phyloP scores from a whole-genome alignment of 2,113 vertebrate species.

The Telmatochromis brachygnathus region DNA sequence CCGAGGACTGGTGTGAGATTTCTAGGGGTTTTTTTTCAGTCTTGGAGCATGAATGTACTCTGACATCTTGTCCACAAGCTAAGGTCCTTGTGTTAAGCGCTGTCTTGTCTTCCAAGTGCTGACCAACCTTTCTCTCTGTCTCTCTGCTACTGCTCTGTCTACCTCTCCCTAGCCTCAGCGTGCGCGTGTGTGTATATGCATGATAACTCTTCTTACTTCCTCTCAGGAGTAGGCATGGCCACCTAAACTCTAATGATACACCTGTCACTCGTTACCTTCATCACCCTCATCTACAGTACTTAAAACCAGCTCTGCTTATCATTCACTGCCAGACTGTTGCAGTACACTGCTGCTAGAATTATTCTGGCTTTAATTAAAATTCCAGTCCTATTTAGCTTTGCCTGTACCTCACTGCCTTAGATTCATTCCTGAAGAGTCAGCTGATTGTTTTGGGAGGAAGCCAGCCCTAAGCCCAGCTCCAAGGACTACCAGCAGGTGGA shows the following conservation, averaged over 20 bases:
- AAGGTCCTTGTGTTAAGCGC: background rate
- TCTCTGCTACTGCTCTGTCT: background rate
- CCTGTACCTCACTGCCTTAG: background rate
- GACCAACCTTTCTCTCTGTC: background rate
- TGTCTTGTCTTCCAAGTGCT: rapidly evolving
- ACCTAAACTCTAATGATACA: background rate
- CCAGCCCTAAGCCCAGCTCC: background rate
- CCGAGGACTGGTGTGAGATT: background rate
- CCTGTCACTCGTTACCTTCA: background rate
- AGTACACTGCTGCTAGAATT: background rate
- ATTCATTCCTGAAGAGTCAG: background rate
- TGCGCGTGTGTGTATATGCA: background rate
- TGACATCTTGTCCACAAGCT: background rate
- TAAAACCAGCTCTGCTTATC: background rate
- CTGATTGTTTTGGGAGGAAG: background rate
- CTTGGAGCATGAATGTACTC: background rate
- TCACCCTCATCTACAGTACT: background rate
- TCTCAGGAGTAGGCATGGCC: background rate
- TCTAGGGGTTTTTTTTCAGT: rapidly evolving
- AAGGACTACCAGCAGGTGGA: background rate
- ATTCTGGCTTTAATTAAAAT: background rate
- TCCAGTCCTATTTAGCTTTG: background rate
- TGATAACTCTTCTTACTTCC: background rate
- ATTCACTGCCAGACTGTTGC: background rate
- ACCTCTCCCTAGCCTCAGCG: background rate